phyloP scores from a whole-genome alignment of 2,888 invertebrate genomes.

The Melanostoma mellinum region DNA sequence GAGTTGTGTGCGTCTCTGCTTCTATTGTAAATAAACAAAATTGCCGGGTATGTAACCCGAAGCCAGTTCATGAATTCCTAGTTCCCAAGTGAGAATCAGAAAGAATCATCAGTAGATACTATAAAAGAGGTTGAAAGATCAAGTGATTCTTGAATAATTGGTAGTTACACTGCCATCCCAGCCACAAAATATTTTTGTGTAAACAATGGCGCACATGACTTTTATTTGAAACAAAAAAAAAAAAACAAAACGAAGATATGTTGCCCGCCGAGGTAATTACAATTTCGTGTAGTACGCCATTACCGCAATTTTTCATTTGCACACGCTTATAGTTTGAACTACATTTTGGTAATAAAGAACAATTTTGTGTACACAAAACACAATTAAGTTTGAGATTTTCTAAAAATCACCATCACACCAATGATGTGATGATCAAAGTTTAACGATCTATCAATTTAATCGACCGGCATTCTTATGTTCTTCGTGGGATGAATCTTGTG shows the following conservation, averaged over 20 bases:
- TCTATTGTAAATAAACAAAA: slow-evolving; percentile 68
- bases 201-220: slow-evolving; percentile 66
- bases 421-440: slow-evolving; percentile 35
- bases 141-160: slow-evolving; percentile 58
- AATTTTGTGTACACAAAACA: slow-evolving; percentile 11
- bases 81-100: slow-evolving; percentile 21
- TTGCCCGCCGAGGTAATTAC: slow-evolving; percentile 3
- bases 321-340: slow-evolving; percentile 1
- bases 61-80: slow-evolving; percentile 55
- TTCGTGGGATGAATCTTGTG: slow-evolving; percentile 50
- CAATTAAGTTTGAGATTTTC: slow-evolving; percentile 41
- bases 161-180: slow-evolving; percentile 19
- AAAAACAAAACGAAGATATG: slow-evolving; percentile 25
- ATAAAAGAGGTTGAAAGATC: slow-evolving; percentile 56
- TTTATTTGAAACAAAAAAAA: slow-evolving; percentile 15
- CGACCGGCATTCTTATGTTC: slow-evolving; percentile 51
- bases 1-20: slow-evolving; percentile 58
- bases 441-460: slow-evolving; percentile 67
- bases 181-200: slow-evolving; percentile 42
- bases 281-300: slow-evolving; percentile 51
- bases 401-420: slow-evolving; percentile 33
- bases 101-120: no score
- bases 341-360: slow-evolving; percentile 4
- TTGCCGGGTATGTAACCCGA: slow-evolving; percentile 52
- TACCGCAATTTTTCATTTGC: slow-evolving; percentile 19